Percentiles rank a stretch among this genome's conserved stretches.
Conservation (phyloP, 2,888 invertebrate species). For the Zaprionus lineosus region DNA sequence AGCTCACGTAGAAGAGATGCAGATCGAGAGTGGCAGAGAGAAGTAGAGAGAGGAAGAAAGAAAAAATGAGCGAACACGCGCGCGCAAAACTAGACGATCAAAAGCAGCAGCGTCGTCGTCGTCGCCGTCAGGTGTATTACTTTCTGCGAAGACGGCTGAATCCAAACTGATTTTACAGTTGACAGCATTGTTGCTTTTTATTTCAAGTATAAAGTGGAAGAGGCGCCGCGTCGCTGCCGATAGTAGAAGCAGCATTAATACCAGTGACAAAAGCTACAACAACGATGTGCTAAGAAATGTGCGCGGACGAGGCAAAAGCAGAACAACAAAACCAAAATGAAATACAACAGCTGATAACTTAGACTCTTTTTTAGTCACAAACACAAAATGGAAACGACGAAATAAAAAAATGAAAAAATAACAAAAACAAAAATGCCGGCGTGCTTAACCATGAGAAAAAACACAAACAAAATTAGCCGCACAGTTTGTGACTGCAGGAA, state of each 20-base stretch:
- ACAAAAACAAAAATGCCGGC: conserved; percentile 41
- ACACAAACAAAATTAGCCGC: conserved; percentile 36
- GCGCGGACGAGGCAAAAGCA: conserved; percentile 28
- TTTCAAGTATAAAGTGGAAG: conserved; percentile 62
- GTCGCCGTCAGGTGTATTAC: conserved; percentile 50
- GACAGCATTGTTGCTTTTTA: conserved; percentile 76
- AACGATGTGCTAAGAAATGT: conserved; percentile 31
- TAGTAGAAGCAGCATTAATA: conserved; percentile 53
- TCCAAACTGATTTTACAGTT: conserved; percentile 76
- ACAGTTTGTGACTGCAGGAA: conserved; percentile 42
- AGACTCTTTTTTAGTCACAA: conserved; percentile 18
- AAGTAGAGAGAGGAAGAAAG: conserved; percentile 10
- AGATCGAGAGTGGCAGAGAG: conserved; percentile 11
- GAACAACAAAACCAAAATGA: conserved; percentile 41
- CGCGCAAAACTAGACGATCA: conserved; percentile 11
- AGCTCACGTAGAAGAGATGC: conserved; percentile 31
- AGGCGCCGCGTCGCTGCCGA: too few species aligned
- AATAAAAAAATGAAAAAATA: conserved; percentile 20
- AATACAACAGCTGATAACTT: conserved; percentile 71
- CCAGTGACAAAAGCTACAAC: conserved; percentile 31
- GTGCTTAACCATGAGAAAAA: conserved; percentile 31
- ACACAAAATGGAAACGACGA: conserved; percentile 24
- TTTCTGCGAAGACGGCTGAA: conserved; percentile 75
- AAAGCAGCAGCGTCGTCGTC: conserved; percentile 1
- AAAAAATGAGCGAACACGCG: conserved; percentile 13